Conservation (phyloP, 2,113 vertebrate species). For the Amblyornis subalaris region DNA sequence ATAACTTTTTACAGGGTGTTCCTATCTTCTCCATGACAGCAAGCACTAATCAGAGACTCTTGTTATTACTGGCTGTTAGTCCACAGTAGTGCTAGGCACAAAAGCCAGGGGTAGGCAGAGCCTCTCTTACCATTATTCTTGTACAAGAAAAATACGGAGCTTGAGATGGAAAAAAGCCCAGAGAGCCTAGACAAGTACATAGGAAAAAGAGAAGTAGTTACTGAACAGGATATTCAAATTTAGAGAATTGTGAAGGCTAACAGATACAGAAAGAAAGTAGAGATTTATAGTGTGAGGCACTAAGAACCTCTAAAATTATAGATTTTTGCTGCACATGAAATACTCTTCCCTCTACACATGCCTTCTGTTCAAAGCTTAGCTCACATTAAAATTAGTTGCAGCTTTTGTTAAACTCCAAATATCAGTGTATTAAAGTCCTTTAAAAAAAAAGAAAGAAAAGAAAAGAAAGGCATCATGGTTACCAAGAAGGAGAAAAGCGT, state of each 20-base stretch:
- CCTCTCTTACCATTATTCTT: neutral
- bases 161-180: neutral
- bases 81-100: neutral
- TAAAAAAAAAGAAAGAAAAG: neutral
- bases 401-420: neutral
- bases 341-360: neutral
- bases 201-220: neutral
- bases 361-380: neutral
- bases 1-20: neutral
- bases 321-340: neutral
- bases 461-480: neutral
- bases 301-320: neutral
- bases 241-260: neutral
- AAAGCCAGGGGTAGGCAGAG: neutral
- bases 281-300: neutral
- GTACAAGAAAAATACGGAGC: neutral
- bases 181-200: neutral
- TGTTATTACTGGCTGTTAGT: neutral
- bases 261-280: neutral
- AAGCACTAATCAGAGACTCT: neutral
- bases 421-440: neutral
- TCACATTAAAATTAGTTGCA: neutral
- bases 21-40: neutral
- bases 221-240: neutral
- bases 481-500: neutral